phyloP scores from a whole-genome alignment of 2,797 vertebrate genomes.

The Hypotaenidia philippensis region DNA sequence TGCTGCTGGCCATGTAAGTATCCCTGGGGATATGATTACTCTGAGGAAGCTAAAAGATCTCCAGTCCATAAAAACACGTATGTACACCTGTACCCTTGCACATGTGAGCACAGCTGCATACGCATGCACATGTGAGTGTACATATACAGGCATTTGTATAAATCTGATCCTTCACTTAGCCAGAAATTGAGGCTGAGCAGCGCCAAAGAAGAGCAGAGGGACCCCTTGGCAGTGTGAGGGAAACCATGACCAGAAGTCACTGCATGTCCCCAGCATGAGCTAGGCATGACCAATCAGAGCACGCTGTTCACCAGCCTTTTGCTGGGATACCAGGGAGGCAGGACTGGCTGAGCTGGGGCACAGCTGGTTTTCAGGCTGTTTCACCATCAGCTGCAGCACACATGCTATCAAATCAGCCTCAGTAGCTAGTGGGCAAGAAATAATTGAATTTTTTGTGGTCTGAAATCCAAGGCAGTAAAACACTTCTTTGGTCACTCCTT shows the following conservation, averaged over 20 bases:
- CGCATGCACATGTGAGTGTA: rapidly evolving
- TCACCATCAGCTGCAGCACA: not conserved
- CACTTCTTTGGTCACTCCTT: not conserved
- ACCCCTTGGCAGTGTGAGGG: not conserved
- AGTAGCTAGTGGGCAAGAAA: not conserved
- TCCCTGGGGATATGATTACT: no score
- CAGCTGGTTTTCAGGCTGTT: not conserved
- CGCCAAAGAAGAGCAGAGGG: not conserved
- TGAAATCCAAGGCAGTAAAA: not conserved
- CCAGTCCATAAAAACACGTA: not conserved
- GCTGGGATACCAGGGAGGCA: not conserved
- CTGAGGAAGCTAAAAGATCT: not conserved
- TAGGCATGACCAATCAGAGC: not conserved
- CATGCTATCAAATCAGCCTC: not conserved
- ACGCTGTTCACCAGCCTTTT: not conserved
- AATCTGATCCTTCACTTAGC: not conserved
- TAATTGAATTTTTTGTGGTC: not conserved
- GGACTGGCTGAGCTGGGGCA: not conserved
- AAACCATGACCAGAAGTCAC: not conserved
- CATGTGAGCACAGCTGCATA: not conserved
- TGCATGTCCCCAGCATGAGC: rapidly evolving
- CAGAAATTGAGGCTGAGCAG: not conserved
- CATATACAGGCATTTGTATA: rapidly evolving
- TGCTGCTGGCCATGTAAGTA: not conserved
- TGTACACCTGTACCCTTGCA: rapidly evolving